Percentiles rank a stretch among this genome's conserved stretches.
These are phyloP conservation scores for Aethes cnicana DNA, from an alignment of 2,888 invertebrate species.

Conservation along the genomic window DNA sequence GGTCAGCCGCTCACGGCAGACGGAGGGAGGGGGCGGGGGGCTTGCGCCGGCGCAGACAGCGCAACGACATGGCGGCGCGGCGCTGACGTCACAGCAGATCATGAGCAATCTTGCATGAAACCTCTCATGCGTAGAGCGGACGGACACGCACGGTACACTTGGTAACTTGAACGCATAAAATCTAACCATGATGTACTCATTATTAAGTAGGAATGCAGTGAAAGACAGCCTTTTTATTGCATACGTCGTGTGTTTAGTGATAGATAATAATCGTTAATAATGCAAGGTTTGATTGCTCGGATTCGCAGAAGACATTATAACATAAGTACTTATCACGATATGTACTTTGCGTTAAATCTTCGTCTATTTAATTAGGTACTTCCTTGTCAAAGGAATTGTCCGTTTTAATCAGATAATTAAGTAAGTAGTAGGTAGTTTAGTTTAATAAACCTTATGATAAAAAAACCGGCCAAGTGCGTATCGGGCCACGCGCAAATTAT, in stretches of 20 bases:
- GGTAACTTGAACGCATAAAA: slow-evolving; percentile 52
- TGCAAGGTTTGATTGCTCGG: slow-evolving; percentile 1
- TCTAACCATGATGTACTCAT: slow-evolving; percentile 49
- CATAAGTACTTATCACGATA: not conserved
- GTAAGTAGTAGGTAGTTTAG: too few species aligned
- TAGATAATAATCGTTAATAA: slow-evolving; percentile 17
- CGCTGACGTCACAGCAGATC: slow-evolving; percentile 71
- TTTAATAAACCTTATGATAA: too few species aligned
- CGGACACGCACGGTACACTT: slow-evolving; percentile 58
- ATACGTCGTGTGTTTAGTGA: slow-evolving; percentile 14
- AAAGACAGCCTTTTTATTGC: slow-evolving; percentile 33
- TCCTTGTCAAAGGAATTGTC: too few species aligned
- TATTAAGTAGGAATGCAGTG: slow-evolving; percentile 33
- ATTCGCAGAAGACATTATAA: slow-evolving; percentile 14
- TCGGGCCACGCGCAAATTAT: too few species aligned
- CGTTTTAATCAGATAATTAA: too few species aligned
- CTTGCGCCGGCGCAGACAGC: slow-evolving; percentile 71
- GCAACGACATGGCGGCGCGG: slow-evolving; percentile 65
- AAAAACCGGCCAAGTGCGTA: too few species aligned
- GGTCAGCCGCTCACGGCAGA: slow-evolving; percentile 78
- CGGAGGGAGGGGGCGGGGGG: slow-evolving; percentile 56
- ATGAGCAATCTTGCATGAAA: slow-evolving; percentile 60
- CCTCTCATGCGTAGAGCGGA: slow-evolving; percentile 73
- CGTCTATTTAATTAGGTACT: slow-evolving; percentile 10
- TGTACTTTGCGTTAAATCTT: not conserved